Evolutionary conservation across 2,888 invertebrate species (phyloP).

Genomic region (Drepanosiphum platanoidis): DNA sequence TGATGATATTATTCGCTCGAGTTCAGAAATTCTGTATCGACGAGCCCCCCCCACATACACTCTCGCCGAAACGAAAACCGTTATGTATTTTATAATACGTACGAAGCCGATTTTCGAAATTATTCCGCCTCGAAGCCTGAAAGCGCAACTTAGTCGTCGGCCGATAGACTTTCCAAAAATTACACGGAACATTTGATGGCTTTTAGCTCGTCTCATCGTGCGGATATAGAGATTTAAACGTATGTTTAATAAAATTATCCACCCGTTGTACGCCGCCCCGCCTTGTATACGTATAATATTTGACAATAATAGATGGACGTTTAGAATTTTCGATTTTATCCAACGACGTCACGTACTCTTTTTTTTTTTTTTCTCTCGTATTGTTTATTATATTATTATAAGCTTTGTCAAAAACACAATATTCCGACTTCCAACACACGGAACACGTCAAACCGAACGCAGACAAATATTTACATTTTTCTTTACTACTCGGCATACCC

Average conservation of each 20-base stretch:
- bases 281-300: background rate
- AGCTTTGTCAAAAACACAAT: constrained; percentile 31
- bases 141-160: constrained; percentile 2
- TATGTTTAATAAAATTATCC: constrained; percentile 24
- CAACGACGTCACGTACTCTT: too few relatives aligned
- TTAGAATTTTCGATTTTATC: background rate
- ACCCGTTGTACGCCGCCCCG: background rate
- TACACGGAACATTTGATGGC: background rate
- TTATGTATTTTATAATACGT: too few relatives aligned
- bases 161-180: constrained; percentile 9
- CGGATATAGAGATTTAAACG: background rate
- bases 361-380: too few relatives aligned
- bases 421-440: constrained; percentile 17
- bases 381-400: constrained; percentile 20
- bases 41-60: background rate
- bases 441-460: constrained; percentile 1
- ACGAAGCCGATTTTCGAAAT: constrained; percentile 36
- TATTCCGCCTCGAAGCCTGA: too few relatives aligned
- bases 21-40: constrained; percentile 48
- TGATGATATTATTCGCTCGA: constrained; percentile 25
- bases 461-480: constrained; percentile 50
- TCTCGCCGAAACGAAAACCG: too few relatives aligned
- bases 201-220: background rate
- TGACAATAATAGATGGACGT: background rate
- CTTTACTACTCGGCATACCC: constrained; percentile 23